A percentile compares a stretch with the other conserved stretches of the same genome.
These are phyloP conservation scores for Phyllostomus hastatus DNA, from an alignment of 2,113 vertebrate species.

Conservation along the genomic window DNA sequence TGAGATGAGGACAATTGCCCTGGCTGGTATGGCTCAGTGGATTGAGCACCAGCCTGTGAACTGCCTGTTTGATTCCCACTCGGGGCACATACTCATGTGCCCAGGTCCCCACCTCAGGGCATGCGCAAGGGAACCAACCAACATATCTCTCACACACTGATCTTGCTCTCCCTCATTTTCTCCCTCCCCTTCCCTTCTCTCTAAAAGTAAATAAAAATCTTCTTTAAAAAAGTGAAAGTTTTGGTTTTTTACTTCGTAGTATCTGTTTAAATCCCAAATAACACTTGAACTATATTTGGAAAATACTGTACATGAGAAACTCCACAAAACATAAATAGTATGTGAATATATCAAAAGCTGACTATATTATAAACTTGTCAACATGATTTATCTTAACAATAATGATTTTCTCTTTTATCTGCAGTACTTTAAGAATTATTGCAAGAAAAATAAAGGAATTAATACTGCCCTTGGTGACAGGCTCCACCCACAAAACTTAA, in stretches of 20 bases:
- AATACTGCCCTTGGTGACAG: neutral
- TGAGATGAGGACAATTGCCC: neutral
- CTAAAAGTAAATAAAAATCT: too few relatives aligned
- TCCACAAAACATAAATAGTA: neutral
- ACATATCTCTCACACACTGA: too few relatives aligned
- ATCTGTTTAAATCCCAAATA: neutral
- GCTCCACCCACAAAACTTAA: neutral
- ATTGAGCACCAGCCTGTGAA: too few relatives aligned
- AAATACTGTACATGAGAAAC: neutral
- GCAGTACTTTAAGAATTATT: slow-evolving; percentile 1
- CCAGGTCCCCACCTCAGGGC: too few relatives aligned
- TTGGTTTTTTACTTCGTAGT: neutral
- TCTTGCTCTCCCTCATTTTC: too few relatives aligned
- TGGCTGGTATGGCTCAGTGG: too few relatives aligned
- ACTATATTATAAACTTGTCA: neutral
- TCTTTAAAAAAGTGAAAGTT: neutral
- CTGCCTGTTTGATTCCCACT: too few relatives aligned
- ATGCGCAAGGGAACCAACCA: too few relatives aligned
- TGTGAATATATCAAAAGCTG: neutral
- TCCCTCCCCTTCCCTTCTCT: too few relatives aligned
- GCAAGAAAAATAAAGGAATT: neutral
- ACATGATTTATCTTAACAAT: neutral
- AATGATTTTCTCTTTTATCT: neutral
- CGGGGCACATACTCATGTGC: too few relatives aligned
- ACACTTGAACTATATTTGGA: neutral